Evolutionary conservation across 2,888 invertebrate genomes (phyloP).

Genomic region (Drosophila multiciliata): DNA sequence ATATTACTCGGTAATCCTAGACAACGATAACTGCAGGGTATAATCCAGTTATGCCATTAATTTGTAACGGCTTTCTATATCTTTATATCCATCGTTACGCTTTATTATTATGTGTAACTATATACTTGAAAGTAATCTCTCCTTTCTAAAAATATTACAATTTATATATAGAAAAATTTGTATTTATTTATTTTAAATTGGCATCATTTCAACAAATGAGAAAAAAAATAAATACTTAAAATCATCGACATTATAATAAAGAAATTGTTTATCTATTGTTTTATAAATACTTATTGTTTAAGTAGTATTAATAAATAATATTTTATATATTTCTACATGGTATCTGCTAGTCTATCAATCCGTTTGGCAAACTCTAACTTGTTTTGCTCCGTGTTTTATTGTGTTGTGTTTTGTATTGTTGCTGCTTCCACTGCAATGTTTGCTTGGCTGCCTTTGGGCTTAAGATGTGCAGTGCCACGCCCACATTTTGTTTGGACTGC

Average conservation of each 20-base stretch:
- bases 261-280: neutral
- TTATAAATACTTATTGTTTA: neutral
- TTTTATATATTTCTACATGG: neutral
- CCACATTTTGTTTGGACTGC: slow-evolving; percentile 36
- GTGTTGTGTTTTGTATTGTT: slow-evolving; percentile 38
- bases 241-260: neutral
- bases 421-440: slow-evolving; percentile 54
- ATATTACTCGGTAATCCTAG: slow-evolving; percentile 27
- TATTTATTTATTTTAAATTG: neutral
- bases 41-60: neutral
- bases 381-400: slow-evolving; percentile 28
- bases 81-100: neutral
- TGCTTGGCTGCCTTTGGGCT: slow-evolving; percentile 68
- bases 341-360: slow-evolving; percentile 1
- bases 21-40: neutral
- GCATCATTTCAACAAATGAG: neutral
- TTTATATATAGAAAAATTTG: neutral
- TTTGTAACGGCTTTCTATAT: neutral
- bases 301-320: neutral
- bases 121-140: neutral
- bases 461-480: slow-evolving; percentile 64
- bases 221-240: neutral
- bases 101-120: neutral
- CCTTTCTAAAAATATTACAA: neutral
- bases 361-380: neutral